Evolutionary conservation across 2,113 vertebrate genomes (phyloP).

Genomic region (Sarotherodon lohbergeri): DNA sequence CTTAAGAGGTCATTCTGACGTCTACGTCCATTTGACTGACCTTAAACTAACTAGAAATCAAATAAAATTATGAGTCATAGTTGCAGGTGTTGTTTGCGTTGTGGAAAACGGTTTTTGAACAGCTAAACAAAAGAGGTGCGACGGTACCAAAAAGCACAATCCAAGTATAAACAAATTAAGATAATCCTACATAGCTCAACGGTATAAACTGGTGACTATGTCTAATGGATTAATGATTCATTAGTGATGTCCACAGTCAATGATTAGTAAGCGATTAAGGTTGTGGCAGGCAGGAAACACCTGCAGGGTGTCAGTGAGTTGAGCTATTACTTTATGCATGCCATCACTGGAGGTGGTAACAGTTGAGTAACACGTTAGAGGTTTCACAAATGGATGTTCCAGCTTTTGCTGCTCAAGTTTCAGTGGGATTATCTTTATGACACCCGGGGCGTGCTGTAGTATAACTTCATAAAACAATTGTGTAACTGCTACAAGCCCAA

Average conservation of each 20-base stretch:
- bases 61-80: not conserved
- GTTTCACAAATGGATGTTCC: constrained; percentile 22
- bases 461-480: constrained; percentile 62
- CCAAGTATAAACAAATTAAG: not conserved
- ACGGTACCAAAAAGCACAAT: not conserved
- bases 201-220: not conserved
- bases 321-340: not conserved
- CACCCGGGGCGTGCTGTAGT: constrained; percentile 36
- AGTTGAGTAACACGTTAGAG: not conserved
- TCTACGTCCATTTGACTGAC: not conserved
- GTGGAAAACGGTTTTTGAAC: not conserved
- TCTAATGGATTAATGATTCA: not conserved
- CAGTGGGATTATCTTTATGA: constrained; percentile 70
- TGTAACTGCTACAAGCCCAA: constrained; percentile 37
- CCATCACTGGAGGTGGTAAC: not conserved
- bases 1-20: constrained; percentile 3
- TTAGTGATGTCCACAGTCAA: not conserved
- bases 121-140: not conserved
- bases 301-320: not conserved
- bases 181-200: not conserved
- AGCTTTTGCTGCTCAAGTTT: constrained; percentile 40
- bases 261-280: not conserved
- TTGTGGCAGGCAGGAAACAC: not conserved
- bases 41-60: not conserved
- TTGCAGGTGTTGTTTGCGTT: not conserved